phyloP scores from a whole-genome alignment of 2,113 vertebrate genomes.

The Lampris megalopsis region DNA sequence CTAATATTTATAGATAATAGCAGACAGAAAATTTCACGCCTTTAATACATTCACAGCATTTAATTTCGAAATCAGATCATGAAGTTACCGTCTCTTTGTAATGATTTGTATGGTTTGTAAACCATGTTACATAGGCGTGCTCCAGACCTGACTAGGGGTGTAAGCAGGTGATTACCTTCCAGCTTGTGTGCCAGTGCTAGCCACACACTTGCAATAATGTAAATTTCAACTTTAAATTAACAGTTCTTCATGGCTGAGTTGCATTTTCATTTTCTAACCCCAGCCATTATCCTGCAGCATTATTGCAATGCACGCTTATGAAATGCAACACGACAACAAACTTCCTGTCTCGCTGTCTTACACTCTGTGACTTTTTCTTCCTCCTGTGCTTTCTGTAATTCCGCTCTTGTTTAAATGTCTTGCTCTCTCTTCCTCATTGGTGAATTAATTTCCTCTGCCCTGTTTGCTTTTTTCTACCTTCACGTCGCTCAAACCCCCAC shows the following conservation, averaged over 20 bases:
- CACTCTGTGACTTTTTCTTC: background rate
- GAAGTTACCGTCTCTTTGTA: background rate
- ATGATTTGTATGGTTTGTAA: background rate
- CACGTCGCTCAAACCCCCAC: too few species aligned
- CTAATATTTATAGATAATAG: background rate
- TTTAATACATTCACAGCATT: background rate
- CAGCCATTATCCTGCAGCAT: background rate
- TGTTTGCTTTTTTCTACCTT: too few species aligned
- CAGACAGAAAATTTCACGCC: background rate
- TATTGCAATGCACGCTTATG: background rate
- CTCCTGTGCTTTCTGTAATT: background rate
- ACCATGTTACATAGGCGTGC: background rate
- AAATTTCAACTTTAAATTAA: background rate
- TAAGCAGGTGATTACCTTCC: background rate
- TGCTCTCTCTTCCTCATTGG: background rate
- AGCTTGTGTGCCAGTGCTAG: background rate
- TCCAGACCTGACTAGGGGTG: background rate
- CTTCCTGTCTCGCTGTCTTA: background rate
- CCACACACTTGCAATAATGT: background rate
- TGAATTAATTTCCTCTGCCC: too few species aligned
- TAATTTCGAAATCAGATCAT: background rate
- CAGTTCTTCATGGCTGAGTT: background rate
- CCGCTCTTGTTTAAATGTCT: background rate
- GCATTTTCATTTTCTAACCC: background rate
- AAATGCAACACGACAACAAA: background rate